Evolutionary conservation across 2,888 invertebrate species (phyloP).

Genomic region (Vesta saturnalis): DNA sequence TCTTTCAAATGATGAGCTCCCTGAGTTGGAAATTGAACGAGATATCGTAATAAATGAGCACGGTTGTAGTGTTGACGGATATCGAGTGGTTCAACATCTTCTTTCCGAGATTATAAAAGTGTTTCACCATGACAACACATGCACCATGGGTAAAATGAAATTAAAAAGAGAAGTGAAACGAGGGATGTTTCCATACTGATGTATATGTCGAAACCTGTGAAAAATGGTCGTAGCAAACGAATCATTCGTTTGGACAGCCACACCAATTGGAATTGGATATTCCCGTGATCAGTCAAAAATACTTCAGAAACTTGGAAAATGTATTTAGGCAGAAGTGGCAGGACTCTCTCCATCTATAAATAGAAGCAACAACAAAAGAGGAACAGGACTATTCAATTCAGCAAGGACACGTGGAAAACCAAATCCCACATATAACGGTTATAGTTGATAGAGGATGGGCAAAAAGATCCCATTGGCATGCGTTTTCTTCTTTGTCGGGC

Average conservation of each 20-base stretch:
- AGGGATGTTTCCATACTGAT: not conserved
- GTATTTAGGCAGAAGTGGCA: not conserved
- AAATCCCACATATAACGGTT: not conserved
- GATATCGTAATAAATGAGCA: not conserved
- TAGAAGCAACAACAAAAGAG: not conserved
- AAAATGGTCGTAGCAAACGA: not conserved
- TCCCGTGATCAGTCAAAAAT: not conserved
- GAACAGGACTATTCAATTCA: not conserved
- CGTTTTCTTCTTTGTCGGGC: too few species aligned
- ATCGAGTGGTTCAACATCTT: not conserved
- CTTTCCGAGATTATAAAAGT: not conserved
- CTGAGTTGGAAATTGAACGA: not conserved
- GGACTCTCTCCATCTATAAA: not conserved
- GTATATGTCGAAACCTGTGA: not conserved
- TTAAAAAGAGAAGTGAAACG: not conserved
- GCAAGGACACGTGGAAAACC: not conserved
- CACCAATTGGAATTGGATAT: not conserved
- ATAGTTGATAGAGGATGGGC: not conserved
- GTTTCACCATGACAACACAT: not conserved
- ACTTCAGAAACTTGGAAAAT: not conserved
- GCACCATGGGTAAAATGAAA: not conserved
- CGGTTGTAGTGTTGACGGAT: not conserved
- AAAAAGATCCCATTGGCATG: not conserved
- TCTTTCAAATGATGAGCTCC: not conserved
- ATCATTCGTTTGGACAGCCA: not conserved